phyloP scores from a whole-genome alignment of 1,140 invertebrate species.

The Telenomus remus region DNA sequence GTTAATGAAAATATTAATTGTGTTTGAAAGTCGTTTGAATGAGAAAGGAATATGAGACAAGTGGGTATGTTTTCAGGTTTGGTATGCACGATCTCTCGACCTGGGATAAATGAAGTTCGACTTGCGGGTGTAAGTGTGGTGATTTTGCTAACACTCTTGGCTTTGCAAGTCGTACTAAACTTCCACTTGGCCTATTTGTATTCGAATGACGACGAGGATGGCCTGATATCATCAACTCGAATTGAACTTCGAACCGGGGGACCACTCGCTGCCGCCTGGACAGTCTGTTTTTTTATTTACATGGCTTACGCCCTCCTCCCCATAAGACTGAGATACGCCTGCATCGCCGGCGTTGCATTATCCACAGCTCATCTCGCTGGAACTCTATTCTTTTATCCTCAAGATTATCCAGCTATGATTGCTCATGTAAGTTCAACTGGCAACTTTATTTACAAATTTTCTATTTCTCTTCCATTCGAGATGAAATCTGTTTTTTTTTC shows the following conservation, averaged over 20 bases:
- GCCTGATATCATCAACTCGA: slow-evolving; percentile 32
- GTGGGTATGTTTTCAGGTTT: slow-evolving; percentile 80
- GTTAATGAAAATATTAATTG: no score
- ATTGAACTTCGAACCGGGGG: slow-evolving; percentile 64
- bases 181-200: slow-evolving; percentile 68
- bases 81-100: slow-evolving; percentile 84
- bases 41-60: not conserved
- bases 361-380: slow-evolving; percentile 81
- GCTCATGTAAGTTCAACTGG: slow-evolving; percentile 68
- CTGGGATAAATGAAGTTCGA: slow-evolving; percentile 91
- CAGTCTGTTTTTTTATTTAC: slow-evolving; percentile 88
- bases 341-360: slow-evolving; percentile 82
- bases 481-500: no score
- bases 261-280: slow-evolving; percentile 79
- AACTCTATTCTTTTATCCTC: slow-evolving; percentile 64
- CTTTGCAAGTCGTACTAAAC: slow-evolving; percentile 78
- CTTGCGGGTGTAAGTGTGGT: slow-evolving; percentile 88
- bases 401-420: slow-evolving; percentile 67
- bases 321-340: slow-evolving; percentile 86
- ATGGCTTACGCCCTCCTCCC: slow-evolving; percentile 91
- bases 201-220: slow-evolving; percentile 42
- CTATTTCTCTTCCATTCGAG: not conserved
- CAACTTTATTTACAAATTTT: slow-evolving; percentile 2
- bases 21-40: not conserved
- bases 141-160: slow-evolving; percentile 83